Evolutionary conservation across 64 coral and sea anemone species (phyloP).

Genomic region (Exaiptasia diaphana): DNA sequence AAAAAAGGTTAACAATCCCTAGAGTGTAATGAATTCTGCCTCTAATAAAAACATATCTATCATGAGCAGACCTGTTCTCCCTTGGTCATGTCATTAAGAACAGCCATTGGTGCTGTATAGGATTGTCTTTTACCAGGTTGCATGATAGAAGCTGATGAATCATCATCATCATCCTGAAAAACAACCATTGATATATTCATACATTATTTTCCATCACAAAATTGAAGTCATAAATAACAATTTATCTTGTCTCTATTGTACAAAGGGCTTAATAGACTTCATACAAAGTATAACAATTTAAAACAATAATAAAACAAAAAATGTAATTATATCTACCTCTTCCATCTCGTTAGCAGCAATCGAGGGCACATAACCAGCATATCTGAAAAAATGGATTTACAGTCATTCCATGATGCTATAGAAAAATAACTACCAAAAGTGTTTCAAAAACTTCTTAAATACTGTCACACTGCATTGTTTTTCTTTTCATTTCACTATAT

Average conservation of each 20-base stretch:
- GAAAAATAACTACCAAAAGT: neutral
- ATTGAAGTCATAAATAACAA: no score
- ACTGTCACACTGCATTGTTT: no score
- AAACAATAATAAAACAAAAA: no score
- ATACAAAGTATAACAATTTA: no score
- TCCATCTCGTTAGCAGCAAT: slow-evolving; percentile 97
- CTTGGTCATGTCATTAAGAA: slow-evolving; percentile 80
- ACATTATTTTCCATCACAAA: no score
- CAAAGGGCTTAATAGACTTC: no score
- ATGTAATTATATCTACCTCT: no score
- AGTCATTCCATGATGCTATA: neutral
- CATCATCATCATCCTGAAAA: slow-evolving; percentile 96
- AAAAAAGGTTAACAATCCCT: neutral
- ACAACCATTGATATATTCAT: neutral
- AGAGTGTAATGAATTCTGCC: no score
- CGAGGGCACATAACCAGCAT: slow-evolving; percentile 87
- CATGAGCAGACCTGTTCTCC: slow-evolving; percentile 77
- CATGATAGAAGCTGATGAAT: slow-evolving; percentile 67
- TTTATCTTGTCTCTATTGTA: no score
- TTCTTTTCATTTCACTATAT: no score
- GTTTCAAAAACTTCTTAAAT: no score
- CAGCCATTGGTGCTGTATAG: slow-evolving; percentile 83
- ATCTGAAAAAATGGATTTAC: slow-evolving; percentile 52
- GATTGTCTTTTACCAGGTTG: slow-evolving; percentile 56
- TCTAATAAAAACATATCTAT: neutral